Evolutionary conservation across 2,797 vertebrate species (phyloP).

Genomic region (Alouatta caraya): DNA sequence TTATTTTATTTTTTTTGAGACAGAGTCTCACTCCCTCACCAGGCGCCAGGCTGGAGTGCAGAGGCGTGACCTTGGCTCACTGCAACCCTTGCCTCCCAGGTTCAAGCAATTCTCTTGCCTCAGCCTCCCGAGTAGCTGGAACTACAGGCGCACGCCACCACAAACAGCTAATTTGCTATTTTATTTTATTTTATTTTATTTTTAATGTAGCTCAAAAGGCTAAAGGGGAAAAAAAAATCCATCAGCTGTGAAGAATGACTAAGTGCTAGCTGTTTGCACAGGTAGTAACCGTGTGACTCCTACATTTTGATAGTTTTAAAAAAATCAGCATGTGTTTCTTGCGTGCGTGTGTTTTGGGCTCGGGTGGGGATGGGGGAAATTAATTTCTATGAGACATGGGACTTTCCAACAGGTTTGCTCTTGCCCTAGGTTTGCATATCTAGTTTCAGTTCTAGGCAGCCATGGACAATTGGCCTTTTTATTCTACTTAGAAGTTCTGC

Average conservation of each 20-base stretch:
- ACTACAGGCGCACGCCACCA: too few relatives aligned
- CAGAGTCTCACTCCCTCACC: too few relatives aligned
- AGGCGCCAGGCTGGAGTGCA: too few relatives aligned
- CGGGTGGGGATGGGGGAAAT: too few relatives aligned
- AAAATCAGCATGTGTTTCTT: not conserved
- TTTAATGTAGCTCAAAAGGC: not conserved
- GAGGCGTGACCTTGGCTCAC: too few relatives aligned
- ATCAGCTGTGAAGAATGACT: conserved; percentile 38
- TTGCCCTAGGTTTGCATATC: not conserved
- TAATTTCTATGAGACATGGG: too few relatives aligned
- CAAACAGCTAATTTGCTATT: not conserved
- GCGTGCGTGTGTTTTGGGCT: not conserved
- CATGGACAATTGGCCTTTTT: conserved; percentile 35
- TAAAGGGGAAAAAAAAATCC: not conserved
- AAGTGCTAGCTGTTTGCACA: conserved; percentile 7
- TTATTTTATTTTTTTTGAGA: not conserved
- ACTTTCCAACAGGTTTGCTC: not conserved
- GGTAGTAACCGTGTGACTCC: not conserved
- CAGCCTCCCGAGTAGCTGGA: too few relatives aligned
- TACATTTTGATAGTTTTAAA: not conserved
- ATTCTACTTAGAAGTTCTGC: conserved; percentile 16
- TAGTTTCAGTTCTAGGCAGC: not conserved
- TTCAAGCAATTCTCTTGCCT: too few relatives aligned
- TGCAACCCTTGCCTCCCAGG: too few relatives aligned
- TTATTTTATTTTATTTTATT: not conserved